These are phyloP conservation scores for Tolmerus cingulatus DNA, from an alignment of 2,888 invertebrate genomes.

Conservation along the genomic window DNA sequence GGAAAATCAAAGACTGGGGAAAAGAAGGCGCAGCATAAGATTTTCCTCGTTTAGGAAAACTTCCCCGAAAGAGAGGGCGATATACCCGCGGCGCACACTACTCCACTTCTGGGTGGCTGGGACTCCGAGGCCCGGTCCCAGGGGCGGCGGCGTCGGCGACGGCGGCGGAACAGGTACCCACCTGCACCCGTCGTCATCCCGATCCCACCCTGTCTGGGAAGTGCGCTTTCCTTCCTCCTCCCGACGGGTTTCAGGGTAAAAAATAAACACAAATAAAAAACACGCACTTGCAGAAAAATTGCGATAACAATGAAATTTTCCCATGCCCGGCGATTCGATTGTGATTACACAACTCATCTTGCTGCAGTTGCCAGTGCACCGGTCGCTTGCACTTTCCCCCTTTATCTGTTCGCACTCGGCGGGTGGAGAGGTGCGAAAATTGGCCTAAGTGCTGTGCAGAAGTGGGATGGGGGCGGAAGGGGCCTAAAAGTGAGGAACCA, in stretches of 20 bases:
- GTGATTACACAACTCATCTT: slow-evolving; percentile 22
- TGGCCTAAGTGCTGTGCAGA: not conserved
- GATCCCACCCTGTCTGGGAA: slow-evolving; percentile 11
- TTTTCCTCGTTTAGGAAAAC: not conserved
- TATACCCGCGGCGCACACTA: not conserved
- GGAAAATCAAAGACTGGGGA: slow-evolving; percentile 30
- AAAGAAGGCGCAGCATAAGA: slow-evolving; percentile 14
- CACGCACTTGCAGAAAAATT: not conserved
- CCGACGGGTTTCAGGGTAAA: not conserved
- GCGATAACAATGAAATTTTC: slow-evolving; percentile 38
- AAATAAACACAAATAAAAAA: not conserved
- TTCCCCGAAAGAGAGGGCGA: not conserved
- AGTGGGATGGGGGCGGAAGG: not conserved
- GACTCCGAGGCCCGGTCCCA: not conserved
- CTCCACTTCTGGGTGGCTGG: not conserved
- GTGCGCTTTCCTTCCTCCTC: slow-evolving; percentile 8
- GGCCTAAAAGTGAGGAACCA: not conserved
- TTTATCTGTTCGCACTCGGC: not conserved
- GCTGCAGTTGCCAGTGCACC: not conserved
- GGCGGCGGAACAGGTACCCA: not conserved
- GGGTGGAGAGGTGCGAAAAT: not conserved
- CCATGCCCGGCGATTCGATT: not conserved
- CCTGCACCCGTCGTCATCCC: slow-evolving; percentile 1
- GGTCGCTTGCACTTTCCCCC: not conserved
- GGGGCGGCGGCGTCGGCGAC: not conserved